These are phyloP conservation scores for Andrena haemorrhoa DNA, from an alignment of 2,888 invertebrate genomes.

Conservation along the genomic window DNA sequence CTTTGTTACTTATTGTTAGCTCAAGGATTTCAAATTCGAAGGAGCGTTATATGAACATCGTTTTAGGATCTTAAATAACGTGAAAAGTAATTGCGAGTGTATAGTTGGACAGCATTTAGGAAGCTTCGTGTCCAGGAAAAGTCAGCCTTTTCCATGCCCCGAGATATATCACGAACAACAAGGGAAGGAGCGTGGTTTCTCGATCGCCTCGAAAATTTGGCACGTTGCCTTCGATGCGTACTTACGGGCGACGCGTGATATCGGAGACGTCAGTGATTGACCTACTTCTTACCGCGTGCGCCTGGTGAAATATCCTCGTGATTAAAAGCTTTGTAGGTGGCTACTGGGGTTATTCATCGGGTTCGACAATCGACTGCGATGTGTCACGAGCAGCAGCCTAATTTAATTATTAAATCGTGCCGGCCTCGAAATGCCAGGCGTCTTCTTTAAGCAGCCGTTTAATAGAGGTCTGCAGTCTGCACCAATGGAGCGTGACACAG, in stretches of 20 bases:
- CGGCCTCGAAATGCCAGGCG: constrained; percentile 39
- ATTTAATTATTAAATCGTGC: constrained; percentile 65
- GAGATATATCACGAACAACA: background rate
- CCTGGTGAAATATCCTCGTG: constrained; percentile 45
- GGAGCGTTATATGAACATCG: too few relatives aligned
- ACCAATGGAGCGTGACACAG: constrained; percentile 39
- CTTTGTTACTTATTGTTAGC: too few relatives aligned
- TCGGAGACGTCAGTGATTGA: constrained; percentile 62
- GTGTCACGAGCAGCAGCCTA: constrained; percentile 30
- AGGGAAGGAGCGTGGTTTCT: background rate
- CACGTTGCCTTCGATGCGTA: constrained; percentile 51
- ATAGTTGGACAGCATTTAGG: too few relatives aligned
- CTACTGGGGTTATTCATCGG: constrained; percentile 45
- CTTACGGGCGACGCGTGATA: constrained; percentile 46
- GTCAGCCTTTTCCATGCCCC: background rate
- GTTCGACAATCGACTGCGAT: constrained; percentile 39
- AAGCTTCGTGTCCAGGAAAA: background rate
- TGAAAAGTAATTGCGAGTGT: too few relatives aligned
- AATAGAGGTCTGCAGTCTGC: constrained; percentile 23
- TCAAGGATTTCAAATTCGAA: too few relatives aligned
- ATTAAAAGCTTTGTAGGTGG: constrained; percentile 59
- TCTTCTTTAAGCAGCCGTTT: constrained; percentile 15
- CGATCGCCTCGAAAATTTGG: constrained; percentile 51
- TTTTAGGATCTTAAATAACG: too few relatives aligned
- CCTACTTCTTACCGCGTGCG: constrained; percentile 58